Percentiles rank a stretch among this genome's conserved stretches.
Evolutionary conservation across 2,888 invertebrate species (phyloP).

Genomic region (Monochamus alternatus): DNA sequence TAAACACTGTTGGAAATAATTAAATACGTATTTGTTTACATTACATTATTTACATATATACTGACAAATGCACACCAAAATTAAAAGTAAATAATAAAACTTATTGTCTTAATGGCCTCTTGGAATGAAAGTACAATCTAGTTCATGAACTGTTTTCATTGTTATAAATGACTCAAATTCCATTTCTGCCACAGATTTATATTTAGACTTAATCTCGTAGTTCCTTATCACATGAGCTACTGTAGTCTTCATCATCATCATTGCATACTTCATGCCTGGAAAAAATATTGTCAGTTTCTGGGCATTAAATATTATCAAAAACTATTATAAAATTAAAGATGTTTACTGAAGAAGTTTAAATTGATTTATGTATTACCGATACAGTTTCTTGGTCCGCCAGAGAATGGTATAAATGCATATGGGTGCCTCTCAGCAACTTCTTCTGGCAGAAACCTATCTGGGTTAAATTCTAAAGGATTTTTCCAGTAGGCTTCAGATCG

Average conservation of each 20-base stretch:
- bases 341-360: no score
- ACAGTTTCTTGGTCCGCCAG: conserved; percentile 33
- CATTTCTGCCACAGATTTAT: conserved; percentile 42
- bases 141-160: conserved; percentile 26
- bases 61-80: no score
- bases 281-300: conserved; percentile 15
- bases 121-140: conserved; percentile 30
- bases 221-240: conserved; percentile 65
- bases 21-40: no score
- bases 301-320: background rate
- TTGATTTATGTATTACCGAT: conserved; percentile 17
- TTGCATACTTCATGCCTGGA: conserved; percentile 69
- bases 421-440: conserved; percentile 45
- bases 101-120: background rate
- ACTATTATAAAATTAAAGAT: background rate
- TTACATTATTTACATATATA: no score
- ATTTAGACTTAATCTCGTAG: conserved; percentile 58
- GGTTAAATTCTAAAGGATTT: conserved; percentile 74
- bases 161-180: conserved; percentile 19
- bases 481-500: conserved; percentile 73
- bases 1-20: no score
- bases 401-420: conserved; percentile 29
- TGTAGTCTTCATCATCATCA: conserved; percentile 69
- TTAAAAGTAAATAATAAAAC: no score
- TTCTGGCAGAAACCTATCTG: conserved; percentile 68